phyloP scores from a whole-genome alignment of 35 echinoderm and acorn worm genomes.

The Chiridota heheva region DNA sequence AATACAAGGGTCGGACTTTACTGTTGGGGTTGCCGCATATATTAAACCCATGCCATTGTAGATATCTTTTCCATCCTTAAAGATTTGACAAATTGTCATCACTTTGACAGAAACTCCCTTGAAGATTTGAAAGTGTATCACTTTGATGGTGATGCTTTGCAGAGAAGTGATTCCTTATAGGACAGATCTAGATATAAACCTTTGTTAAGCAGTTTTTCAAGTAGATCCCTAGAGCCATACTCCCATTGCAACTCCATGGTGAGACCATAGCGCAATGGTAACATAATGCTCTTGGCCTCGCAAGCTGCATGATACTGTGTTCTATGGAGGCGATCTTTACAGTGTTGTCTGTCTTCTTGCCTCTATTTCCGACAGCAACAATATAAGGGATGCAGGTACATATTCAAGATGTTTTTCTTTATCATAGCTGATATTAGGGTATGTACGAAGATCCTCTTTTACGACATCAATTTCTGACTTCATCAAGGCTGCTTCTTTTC shows the following conservation, averaged over 20 bases:
- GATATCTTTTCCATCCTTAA: constrained; percentile 10
- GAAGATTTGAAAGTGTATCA: neutral
- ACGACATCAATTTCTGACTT: neutral
- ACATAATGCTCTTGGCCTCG: constrained; percentile 7
- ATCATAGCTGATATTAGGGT: neutral
- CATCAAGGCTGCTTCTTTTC: constrained; percentile 12
- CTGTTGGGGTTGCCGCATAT: constrained; percentile 3
- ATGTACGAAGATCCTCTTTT: neutral
- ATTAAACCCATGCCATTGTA: constrained; percentile 44
- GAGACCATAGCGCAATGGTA: neutral
- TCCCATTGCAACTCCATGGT: constrained; percentile 3
- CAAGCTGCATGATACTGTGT: constrained; percentile 1
- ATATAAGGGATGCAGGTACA: neutral
- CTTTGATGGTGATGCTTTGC: neutral
- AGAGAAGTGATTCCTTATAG: neutral
- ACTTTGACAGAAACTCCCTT: neutral
- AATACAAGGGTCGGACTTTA: neutral
- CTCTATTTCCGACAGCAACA: neutral
- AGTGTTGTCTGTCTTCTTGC: neutral
- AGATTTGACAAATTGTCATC: too few species aligned
- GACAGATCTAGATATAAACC: constrained; percentile 15
- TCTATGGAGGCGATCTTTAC: constrained; percentile 5
- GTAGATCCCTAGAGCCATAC: neutral
- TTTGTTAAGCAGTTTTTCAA: neutral
- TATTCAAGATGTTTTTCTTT: neutral